Evolutionary conservation across 2,113 vertebrate genomes (phyloP).

Genomic region (Myotis brandtii): DNA sequence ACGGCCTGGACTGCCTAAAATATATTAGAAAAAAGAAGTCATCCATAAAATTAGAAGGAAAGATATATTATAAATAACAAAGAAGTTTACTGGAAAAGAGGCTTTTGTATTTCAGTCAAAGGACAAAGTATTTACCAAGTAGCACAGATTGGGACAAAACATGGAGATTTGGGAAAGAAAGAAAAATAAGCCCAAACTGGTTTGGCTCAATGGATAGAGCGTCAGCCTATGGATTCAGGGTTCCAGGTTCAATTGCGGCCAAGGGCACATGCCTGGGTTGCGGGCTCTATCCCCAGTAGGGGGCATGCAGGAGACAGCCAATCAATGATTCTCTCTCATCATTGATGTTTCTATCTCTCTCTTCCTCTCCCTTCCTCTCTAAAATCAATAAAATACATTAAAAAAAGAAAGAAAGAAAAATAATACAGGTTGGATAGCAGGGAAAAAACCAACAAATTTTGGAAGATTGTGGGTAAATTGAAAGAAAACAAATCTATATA

Average conservation of each 20-base stretch:
- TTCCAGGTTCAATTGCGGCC: too few relatives aligned
- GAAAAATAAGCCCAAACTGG: neutral
- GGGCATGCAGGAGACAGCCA: too few relatives aligned
- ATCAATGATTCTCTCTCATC: too few relatives aligned
- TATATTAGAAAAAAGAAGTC: neutral
- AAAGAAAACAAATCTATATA: neutral
- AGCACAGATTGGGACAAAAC: neutral
- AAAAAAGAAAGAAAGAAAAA: neutral
- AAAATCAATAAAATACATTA: too few relatives aligned
- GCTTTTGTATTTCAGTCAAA: neutral
- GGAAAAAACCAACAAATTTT: neutral
- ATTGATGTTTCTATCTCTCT: too few relatives aligned
- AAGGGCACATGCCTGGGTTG: too few relatives aligned
- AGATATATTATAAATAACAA: neutral
- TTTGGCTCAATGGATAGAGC: too few relatives aligned
- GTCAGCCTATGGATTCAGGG: too few relatives aligned
- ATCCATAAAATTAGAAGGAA: slow-evolving; percentile 30
- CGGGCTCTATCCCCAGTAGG: too few relatives aligned
- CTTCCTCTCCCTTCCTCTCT: too few relatives aligned
- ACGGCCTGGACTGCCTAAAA: neutral
- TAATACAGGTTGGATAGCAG: neutral
- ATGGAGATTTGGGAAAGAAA: neutral
- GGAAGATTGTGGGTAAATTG: neutral
- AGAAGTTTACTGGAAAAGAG: neutral
- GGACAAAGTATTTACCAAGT: neutral